A percentile compares a stretch with the other conserved stretches of the same genome.
These are phyloP conservation scores for Dromococcyx pavoninus DNA, from an alignment of 2,797 vertebrate species.

Conservation along the genomic window DNA sequence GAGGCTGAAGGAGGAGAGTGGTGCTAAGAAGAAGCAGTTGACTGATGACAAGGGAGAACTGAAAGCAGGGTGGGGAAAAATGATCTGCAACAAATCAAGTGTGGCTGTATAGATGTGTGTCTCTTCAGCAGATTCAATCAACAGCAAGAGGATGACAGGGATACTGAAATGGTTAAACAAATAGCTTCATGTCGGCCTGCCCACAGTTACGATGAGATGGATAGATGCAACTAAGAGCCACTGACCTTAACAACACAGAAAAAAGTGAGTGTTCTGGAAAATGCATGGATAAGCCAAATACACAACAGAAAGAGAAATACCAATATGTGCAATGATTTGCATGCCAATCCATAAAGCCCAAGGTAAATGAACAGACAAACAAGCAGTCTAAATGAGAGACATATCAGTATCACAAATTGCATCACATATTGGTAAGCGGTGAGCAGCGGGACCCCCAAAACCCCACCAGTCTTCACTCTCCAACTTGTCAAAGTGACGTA, in stretches of 20 bases:
- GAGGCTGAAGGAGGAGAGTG: background rate
- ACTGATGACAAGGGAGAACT: slow-evolving; percentile 17
- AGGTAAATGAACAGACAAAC: slow-evolving; percentile 1
- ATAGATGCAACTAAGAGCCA: slow-evolving; percentile 18
- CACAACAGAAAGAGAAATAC: slow-evolving; percentile 17
- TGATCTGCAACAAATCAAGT: slow-evolving; percentile 41
- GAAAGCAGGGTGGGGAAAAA: background rate
- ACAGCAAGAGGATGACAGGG: background rate
- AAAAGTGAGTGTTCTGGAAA: background rate
- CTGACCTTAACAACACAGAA: slow-evolving; percentile 25
- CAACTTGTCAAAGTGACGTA: background rate
- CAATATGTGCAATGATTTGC: background rate
- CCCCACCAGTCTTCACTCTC: background rate
- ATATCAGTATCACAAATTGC: background rate
- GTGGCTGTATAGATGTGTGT: background rate
- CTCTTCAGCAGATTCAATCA: slow-evolving; percentile 31
- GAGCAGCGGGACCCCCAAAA: background rate
- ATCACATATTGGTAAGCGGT: fast-evolving
- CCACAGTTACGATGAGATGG: background rate
- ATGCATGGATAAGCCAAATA: background rate
- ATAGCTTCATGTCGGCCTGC: background rate
- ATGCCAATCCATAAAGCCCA: background rate
- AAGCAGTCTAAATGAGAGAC: background rate
- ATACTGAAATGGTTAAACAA: slow-evolving; percentile 44
- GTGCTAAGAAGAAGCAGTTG: background rate